A percentile compares a stretch with the other conserved stretches of the same genome.
Evolutionary conservation across 1,140 invertebrate genomes (phyloP).

Genomic region (Scaptomyza pallida): DNA sequence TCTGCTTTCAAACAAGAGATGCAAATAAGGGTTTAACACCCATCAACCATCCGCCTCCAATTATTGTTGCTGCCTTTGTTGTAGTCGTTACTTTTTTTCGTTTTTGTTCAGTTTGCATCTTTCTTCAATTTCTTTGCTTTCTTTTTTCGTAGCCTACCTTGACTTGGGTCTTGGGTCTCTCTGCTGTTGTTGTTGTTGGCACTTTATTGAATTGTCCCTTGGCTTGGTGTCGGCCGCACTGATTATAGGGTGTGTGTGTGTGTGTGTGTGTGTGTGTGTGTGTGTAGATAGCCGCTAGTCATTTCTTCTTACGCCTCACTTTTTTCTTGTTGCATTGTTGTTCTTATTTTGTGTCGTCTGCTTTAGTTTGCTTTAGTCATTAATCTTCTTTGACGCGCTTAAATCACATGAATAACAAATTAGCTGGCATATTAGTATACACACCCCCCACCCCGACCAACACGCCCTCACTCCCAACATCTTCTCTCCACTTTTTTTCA

Average conservation of each 20-base stretch:
- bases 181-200: conserved; percentile 21
- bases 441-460: background rate
- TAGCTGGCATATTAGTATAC: conserved; percentile 77
- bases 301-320: conserved; percentile 22
- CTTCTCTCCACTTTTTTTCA: no score
- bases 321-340: conserved; percentile 13
- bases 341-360: conserved; percentile 26
- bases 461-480: background rate
- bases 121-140: conserved; percentile 3
- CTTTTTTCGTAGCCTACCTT: conserved; percentile 22
- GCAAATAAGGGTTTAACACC: background rate
- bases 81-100: conserved; percentile 29
- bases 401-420: conserved; percentile 83
- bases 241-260: conserved; percentile 9
- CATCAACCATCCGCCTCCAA: background rate
- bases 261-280: background rate
- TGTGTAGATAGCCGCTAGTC: conserved; percentile 13
- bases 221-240: conserved; percentile 5
- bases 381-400: conserved; percentile 83
- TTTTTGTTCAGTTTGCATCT: background rate
- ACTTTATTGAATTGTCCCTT: conserved; percentile 47
- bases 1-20: background rate
- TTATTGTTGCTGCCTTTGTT: conserved; percentile 29
- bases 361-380: conserved; percentile 64
- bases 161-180: conserved; percentile 7